Evolutionary conservation across 2,797 vertebrate species (phyloP).

Genomic region (Spea hammondii): DNA sequence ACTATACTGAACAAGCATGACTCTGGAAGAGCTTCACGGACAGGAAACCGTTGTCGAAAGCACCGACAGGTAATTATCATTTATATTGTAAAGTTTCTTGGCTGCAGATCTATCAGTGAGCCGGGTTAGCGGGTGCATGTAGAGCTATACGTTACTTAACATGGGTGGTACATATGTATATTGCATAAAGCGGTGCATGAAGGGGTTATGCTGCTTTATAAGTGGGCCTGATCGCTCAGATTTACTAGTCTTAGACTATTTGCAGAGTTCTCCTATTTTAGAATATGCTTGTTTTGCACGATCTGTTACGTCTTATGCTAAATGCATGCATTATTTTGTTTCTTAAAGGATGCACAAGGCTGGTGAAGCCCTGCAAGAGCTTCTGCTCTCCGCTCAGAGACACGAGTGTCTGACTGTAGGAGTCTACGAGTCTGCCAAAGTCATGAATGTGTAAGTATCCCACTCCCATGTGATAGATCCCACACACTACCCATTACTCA

Average conservation of each 20-base stretch:
- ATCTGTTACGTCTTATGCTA: constrained; percentile 1
- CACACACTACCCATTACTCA: constrained; percentile 32
- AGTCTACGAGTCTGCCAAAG: constrained; percentile 92
- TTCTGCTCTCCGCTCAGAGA: constrained; percentile 81
- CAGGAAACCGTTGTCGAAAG: constrained; percentile 78
- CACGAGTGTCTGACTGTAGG: constrained; percentile 87
- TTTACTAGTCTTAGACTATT: too few species aligned
- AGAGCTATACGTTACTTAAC: background rate
- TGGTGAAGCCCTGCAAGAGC: constrained; percentile 81
- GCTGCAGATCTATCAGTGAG: background rate
- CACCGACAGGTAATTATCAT: constrained; percentile 75
- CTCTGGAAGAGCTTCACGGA: constrained; percentile 87
- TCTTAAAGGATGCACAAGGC: constrained; percentile 71
- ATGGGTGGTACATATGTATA: too few species aligned
- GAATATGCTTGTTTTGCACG: too few species aligned
- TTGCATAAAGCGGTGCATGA: background rate
- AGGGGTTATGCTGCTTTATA: too few species aligned
- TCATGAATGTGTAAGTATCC: constrained; percentile 91
- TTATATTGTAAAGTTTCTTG: too few species aligned
- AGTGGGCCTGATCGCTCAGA: too few species aligned
- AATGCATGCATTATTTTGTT: background rate
- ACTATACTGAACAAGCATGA: constrained; percentile 69
- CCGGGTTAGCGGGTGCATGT: background rate
- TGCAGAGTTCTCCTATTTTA: too few species aligned
- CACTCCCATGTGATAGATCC: constrained; percentile 8